Base-by-base conservation (phyloP, 2,888 invertebrate species). In the Stenodema calcarata region DNA sequence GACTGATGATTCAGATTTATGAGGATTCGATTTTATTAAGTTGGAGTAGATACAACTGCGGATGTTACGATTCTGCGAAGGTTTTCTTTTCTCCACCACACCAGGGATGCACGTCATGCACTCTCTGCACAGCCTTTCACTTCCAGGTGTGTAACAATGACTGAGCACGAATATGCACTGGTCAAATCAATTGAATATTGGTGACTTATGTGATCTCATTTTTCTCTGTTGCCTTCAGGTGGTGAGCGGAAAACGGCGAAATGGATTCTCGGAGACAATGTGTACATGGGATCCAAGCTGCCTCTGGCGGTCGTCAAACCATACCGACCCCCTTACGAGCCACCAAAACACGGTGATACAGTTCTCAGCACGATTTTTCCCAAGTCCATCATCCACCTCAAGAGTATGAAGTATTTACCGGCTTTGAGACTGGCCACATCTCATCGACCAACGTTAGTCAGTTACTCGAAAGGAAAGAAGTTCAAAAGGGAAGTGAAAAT, bases 371-470 rank as follows among this genome's bases (percentile, higher is more conserved):
- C 86, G 7, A 69, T 86, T 47, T 83, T 79, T 18, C 87, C 87
- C 12, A 87, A 87, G 69, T 50, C 82, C 41, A 82, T 87, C 12
- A 35, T 82, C 9, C 62, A 50, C 18, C 50, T 87, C 28, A 87
- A 30, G 69, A 87, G 86, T 50, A 50, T 87, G 27, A 87, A 87
- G 23, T 87, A 87, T 35, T 30, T 86, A 1, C 87, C 86, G 9
- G 28, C 86, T 14, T 54, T 76, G 7, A 86, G 54, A 18, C 30
- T 87, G 69, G 47, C 73, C 1, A 81, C 81, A 28, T 27, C 44
- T 3, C 69, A 47, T 54, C 50, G 4, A 6, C 80, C 44, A n/a
- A n/a, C 44, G 16, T 12, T 16, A 23, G 18, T 50, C 2, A n/a
- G 12, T 16, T 30, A 50, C 35, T 30, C n/a, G 27, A 80, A 47